A percentile compares a stretch with the other conserved stretches of the same genome.
phyloP scores from a whole-genome alignment of 2,888 invertebrate species.

The Autographa pulchrina region DNA sequence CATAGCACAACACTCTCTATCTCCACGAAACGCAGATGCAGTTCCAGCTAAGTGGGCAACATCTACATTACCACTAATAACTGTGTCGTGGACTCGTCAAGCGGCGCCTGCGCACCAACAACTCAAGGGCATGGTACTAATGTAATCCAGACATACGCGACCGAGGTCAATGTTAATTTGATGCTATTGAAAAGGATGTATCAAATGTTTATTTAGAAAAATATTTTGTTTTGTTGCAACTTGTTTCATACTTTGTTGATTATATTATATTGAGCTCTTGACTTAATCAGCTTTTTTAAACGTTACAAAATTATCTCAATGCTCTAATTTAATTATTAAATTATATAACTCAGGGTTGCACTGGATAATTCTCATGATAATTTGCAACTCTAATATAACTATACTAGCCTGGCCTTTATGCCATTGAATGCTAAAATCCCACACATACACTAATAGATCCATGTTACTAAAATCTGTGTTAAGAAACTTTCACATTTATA shows the following conservation, averaged over 20 bases:
- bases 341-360: too few relatives aligned
- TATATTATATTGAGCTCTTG: too few relatives aligned
- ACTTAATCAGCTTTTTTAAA: too few relatives aligned
- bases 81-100: slow-evolving; percentile 15
- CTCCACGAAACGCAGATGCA: slow-evolving; percentile 23
- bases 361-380: too few relatives aligned
- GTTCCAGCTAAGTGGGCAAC: slow-evolving; percentile 26
- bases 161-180: not conserved
- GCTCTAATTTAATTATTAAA: too few relatives aligned
- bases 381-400: too few relatives aligned
- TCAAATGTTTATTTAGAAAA: too few relatives aligned
- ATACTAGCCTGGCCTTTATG: too few relatives aligned
- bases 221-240: too few relatives aligned
- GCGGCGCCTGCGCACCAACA: slow-evolving; percentile 30
- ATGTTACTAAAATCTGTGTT: not conserved
- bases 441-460: not conserved
- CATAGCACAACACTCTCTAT: slow-evolving; percentile 31
- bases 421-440: too few relatives aligned
- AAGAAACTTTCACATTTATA: not conserved
- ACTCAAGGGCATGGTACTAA: slow-evolving; percentile 28
- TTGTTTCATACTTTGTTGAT: too few relatives aligned
- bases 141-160: not conserved
- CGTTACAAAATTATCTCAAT: too few relatives aligned
- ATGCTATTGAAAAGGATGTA: not conserved
- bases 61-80: slow-evolving; percentile 26